phyloP scores from a whole-genome alignment of 1,140 invertebrate species.

The Cydia strobilella region DNA sequence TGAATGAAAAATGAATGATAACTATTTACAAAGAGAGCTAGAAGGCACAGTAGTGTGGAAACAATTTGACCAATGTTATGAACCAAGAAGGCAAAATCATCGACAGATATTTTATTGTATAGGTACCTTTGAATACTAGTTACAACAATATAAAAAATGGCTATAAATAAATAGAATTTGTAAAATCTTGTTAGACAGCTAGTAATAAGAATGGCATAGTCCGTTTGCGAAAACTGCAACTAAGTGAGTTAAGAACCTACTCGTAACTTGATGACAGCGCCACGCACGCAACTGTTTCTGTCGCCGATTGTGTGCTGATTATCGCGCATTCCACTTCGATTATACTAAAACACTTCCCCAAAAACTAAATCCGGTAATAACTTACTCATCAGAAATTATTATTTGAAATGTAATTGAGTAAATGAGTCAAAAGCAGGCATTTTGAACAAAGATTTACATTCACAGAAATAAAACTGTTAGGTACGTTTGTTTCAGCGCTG shows the following conservation, averaged over 20 bases:
- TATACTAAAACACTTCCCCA: background rate
- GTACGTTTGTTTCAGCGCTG: background rate
- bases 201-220: background rate
- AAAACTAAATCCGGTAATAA: background rate
- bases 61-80: slow-evolving; percentile 45
- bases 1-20: slow-evolving; percentile 38
- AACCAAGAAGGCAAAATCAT: slow-evolving; percentile 24
- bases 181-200: background rate
- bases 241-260: background rate
- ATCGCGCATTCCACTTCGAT: background rate
- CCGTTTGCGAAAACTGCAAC: background rate
- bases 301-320: background rate
- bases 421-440: too few species aligned
- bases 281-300: background rate
- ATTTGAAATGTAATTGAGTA: background rate
- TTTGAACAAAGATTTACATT: too few species aligned
- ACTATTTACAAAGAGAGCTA: slow-evolving; percentile 69
- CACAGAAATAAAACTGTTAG: background rate
- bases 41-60: slow-evolving; percentile 75
- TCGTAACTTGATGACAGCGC: background rate
- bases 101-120: background rate
- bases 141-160: background rate
- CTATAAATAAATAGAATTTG: background rate
- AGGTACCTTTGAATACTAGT: background rate
- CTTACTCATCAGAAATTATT: background rate